Evolutionary conservation across 2,888 invertebrate genomes (phyloP).

Genomic region (Acanthopleura granulata): DNA sequence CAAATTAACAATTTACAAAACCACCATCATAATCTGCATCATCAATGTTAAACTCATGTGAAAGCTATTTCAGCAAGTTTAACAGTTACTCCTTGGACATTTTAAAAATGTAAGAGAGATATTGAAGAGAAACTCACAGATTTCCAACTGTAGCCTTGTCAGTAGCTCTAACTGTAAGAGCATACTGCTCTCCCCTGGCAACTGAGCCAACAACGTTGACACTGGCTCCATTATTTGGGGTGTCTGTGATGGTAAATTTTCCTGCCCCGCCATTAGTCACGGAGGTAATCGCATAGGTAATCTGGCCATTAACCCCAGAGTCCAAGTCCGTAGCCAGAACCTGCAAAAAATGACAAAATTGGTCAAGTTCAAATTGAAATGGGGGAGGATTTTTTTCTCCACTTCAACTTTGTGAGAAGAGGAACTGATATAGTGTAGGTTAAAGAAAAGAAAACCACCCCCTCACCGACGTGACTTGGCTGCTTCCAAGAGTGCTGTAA

Average conservation of each 20-base stretch:
- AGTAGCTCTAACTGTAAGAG: slow-evolving; percentile 46
- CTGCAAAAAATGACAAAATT: too few species aligned
- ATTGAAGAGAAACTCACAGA: not conserved
- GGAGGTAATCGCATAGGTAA: slow-evolving; percentile 44
- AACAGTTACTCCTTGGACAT: too few species aligned
- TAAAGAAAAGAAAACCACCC: not conserved
- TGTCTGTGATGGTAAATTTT: slow-evolving; percentile 37
- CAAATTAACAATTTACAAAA: too few species aligned
- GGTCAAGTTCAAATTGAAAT: not conserved
- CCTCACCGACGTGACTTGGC: not conserved
- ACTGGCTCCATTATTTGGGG: not conserved
- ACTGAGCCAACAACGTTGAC: slow-evolving; percentile 44
- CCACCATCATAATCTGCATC: too few species aligned
- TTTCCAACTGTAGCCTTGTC: slow-evolving; percentile 38
- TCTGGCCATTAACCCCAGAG: slow-evolving; percentile 38
- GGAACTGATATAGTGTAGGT: too few species aligned
- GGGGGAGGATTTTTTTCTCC: not conserved
- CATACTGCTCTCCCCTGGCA: slow-evolving; percentile 38
- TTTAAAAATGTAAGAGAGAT: not conserved
- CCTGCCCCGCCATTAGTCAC: slow-evolving; percentile 41
- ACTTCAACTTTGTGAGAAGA: too few species aligned
- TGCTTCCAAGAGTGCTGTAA: not conserved
- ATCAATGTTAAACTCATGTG: too few species aligned
- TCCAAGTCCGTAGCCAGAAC: slow-evolving; percentile 47
- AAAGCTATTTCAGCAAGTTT: too few species aligned